phyloP scores from a whole-genome alignment of 2,113 vertebrate species.

The Ia io region DNA sequence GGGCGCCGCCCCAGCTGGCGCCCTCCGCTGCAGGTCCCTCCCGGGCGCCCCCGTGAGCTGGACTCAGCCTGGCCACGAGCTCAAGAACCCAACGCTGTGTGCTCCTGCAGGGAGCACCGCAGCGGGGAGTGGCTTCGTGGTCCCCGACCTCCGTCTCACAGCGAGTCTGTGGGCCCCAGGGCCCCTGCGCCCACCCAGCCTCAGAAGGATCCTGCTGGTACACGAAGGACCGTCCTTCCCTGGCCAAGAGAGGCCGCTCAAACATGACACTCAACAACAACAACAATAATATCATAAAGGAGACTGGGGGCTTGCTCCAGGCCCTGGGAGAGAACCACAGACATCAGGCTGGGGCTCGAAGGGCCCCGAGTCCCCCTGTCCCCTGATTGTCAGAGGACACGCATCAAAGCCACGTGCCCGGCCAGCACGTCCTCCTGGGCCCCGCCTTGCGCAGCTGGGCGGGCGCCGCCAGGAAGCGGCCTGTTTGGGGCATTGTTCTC shows the following conservation, averaged over 20 bases:
- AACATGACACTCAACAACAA: neutral
- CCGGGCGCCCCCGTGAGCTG: neutral
- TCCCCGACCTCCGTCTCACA: neutral
- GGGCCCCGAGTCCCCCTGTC: neutral
- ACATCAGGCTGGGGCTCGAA: neutral
- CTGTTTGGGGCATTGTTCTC: neutral
- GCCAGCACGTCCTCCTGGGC: neutral
- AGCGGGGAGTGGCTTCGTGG: fast-evolving
- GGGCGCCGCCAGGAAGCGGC: neutral
- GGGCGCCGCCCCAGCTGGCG: neutral
- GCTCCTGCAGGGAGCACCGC: fast-evolving
- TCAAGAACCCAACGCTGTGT: neutral
- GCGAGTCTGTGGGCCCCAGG: fast-evolving
- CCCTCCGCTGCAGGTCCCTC: neutral
- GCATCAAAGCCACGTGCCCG: neutral
- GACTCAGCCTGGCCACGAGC: fast-evolving
- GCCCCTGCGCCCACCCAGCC: neutral
- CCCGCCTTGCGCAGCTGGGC: neutral
- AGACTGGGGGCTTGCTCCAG: neutral
- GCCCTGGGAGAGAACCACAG: too few species aligned
- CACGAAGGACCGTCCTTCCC: neutral
- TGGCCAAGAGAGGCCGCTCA: neutral
- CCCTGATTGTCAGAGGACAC: neutral
- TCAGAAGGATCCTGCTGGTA: neutral
- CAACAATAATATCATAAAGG: neutral